Evolutionary conservation across 64 coral and sea anemone genomes (phyloP).

Genomic region (Stichodactyla mertensii): DNA sequence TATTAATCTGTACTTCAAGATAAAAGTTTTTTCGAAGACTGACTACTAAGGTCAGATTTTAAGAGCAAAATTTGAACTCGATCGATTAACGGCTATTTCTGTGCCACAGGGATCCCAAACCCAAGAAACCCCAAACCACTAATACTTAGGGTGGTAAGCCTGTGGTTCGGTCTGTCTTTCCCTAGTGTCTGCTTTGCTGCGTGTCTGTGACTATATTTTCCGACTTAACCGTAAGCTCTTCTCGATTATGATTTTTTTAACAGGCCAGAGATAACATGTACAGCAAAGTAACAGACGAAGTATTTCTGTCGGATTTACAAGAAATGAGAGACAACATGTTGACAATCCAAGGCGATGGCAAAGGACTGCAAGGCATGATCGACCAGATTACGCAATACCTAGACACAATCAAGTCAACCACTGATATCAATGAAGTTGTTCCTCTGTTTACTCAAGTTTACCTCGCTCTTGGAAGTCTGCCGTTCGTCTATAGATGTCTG

Average conservation of each 20-base stretch:
- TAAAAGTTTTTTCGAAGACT: too few species aligned
- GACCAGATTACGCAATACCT: not conserved
- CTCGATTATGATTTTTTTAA: not conserved
- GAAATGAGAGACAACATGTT: not conserved
- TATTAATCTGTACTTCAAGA: too few species aligned
- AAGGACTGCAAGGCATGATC: constrained; percentile 10
- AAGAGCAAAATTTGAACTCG: too few species aligned
- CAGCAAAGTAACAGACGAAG: not conserved
- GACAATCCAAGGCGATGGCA: not conserved
- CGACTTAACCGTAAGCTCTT: not conserved
- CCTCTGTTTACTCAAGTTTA: not conserved
- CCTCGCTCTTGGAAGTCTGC: not conserved
- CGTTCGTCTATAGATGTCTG: not conserved
- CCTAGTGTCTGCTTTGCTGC: not conserved
- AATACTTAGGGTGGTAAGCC: too few species aligned
- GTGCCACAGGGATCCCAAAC: too few species aligned
- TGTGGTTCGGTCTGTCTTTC: not conserved
- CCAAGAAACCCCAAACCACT: too few species aligned
- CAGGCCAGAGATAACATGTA: not conserved
- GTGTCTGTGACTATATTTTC: not conserved
- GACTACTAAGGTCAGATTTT: too few species aligned
- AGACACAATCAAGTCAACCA: not conserved
- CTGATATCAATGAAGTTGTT: not conserved
- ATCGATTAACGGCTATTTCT: too few species aligned
- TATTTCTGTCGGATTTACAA: not conserved